These are phyloP conservation scores for Crossaster papposus DNA, from an alignment of 53 echinoderm and acorn worm species.

Conservation along the genomic window DNA sequence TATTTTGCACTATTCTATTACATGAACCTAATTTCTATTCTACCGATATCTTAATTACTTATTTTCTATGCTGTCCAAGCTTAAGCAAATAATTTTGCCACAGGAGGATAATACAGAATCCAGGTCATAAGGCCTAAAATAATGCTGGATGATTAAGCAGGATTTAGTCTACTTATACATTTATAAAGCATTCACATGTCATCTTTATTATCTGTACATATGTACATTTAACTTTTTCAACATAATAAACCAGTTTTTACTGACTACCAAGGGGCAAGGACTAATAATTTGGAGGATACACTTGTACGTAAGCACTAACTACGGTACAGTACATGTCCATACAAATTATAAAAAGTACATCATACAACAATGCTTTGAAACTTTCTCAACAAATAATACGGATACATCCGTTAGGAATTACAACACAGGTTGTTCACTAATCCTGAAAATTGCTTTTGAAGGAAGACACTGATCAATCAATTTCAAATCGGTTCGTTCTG, in stretches of 20 bases:
- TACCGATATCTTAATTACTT: too few species aligned
- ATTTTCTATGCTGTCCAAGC: background rate
- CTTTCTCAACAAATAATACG: background rate
- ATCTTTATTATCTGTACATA: too few species aligned
- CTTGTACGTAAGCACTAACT: background rate
- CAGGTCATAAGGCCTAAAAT: too few species aligned
- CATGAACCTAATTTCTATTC: background rate
- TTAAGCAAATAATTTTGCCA: background rate
- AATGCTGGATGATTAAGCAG: too few species aligned
- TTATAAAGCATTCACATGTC: background rate
- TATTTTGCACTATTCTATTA: background rate
- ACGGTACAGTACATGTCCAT: background rate
- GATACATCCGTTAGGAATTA: slow-evolving; percentile 11
- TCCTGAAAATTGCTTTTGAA: background rate
- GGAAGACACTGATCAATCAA: slow-evolving; percentile 35
- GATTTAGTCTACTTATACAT: too few species aligned
- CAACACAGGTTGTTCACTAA: slow-evolving; percentile 11
- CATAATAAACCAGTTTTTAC: too few species aligned
- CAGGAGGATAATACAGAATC: too few species aligned
- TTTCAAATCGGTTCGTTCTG: background rate
- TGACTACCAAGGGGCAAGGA: too few species aligned
- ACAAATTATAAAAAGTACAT: background rate
- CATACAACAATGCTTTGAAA: background rate
- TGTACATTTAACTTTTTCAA: too few species aligned
- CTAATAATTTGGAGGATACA: background rate